phyloP scores from a whole-genome alignment of 92 coral and sea anemone genomes.

The Meandrina meandrites region DNA sequence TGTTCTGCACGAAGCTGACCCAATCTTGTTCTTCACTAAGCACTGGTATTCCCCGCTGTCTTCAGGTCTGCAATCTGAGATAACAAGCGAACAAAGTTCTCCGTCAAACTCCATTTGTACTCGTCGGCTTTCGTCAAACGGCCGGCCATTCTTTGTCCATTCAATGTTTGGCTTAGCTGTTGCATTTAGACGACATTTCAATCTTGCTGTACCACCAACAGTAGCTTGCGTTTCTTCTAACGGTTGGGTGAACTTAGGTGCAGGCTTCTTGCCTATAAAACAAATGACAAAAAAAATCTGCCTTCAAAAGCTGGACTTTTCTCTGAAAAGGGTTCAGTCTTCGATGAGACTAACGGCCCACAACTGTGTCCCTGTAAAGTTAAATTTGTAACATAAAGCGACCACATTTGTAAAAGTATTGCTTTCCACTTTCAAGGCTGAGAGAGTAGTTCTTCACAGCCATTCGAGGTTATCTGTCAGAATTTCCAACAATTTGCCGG shows the following conservation, averaged over 20 bases:
- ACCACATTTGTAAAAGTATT: too few relatives aligned
- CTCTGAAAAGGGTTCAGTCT: neutral
- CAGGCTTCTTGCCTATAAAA: slow-evolving; percentile 66
- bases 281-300: neutral
- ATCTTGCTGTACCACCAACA: slow-evolving; percentile 73
- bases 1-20: slow-evolving; percentile 78
- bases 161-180: slow-evolving; percentile 77
- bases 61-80: slow-evolving; percentile 63
- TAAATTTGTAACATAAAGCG: too few relatives aligned
- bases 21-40: slow-evolving; percentile 83
- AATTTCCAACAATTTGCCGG: too few relatives aligned
- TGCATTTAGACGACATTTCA: slow-evolving; percentile 77
- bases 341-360: neutral
- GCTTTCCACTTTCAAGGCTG: too few relatives aligned
- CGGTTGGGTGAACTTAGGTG: slow-evolving; percentile 80
- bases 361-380: neutral
- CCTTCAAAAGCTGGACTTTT: neutral
- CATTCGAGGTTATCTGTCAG: too few relatives aligned
- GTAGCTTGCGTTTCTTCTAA: slow-evolving; percentile 80
- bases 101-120: slow-evolving; percentile 79
- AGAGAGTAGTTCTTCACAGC: too few relatives aligned
- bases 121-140: slow-evolving; percentile 69
- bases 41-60: slow-evolving; percentile 91
- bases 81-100: slow-evolving; percentile 62
- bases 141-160: slow-evolving; percentile 86